A percentile compares a stretch with the other conserved stretches of the same genome.
Evolutionary conservation across 2,888 invertebrate species (phyloP).

Genomic region (Cephus pygmeus): DNA sequence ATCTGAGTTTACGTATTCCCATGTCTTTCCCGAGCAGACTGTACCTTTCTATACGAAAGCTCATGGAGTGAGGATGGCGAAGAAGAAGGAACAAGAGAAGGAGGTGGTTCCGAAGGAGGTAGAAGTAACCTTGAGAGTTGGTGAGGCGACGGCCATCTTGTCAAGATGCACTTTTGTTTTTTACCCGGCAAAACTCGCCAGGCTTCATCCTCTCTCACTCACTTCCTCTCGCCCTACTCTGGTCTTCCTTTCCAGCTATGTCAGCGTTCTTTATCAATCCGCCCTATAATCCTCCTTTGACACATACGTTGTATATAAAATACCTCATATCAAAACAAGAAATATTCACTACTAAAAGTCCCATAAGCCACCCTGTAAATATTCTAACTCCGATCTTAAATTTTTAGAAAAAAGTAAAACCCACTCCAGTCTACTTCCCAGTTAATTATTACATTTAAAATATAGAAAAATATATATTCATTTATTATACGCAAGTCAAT

Average conservation of each 20-base stretch:
- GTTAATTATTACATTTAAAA: neutral
- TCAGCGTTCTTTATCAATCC: slow-evolving; percentile 56
- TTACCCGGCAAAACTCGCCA: slow-evolving; percentile 47
- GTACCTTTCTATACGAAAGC: slow-evolving; percentile 31
- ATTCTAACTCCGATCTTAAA: neutral
- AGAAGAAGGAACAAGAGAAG: slow-evolving; percentile 31
- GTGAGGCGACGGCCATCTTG: slow-evolving; percentile 62
- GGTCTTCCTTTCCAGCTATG: slow-evolving; percentile 21
- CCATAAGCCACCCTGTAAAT: neutral
- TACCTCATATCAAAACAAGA: neutral
- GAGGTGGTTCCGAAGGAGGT: slow-evolving; percentile 22
- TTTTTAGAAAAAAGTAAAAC: neutral
- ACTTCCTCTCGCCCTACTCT: slow-evolving; percentile 22
- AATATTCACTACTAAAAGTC: neutral
- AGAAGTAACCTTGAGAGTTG: slow-evolving; percentile 59
- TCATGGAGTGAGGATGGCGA: slow-evolving; percentile 21
- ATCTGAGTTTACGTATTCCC: slow-evolving; percentile 41
- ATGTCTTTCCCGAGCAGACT: slow-evolving; percentile 38
- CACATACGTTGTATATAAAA: slow-evolving; percentile 36
- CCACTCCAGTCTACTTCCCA: neutral
- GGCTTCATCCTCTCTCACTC: slow-evolving; percentile 25
- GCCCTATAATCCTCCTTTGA: slow-evolving; percentile 63
- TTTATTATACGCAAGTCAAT: neutral
- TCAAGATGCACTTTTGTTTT: slow-evolving; percentile 62
- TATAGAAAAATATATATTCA: neutral